Conservation (phyloP, 2,113 vertebrate species). For the Pungitius pungitius region DNA sequence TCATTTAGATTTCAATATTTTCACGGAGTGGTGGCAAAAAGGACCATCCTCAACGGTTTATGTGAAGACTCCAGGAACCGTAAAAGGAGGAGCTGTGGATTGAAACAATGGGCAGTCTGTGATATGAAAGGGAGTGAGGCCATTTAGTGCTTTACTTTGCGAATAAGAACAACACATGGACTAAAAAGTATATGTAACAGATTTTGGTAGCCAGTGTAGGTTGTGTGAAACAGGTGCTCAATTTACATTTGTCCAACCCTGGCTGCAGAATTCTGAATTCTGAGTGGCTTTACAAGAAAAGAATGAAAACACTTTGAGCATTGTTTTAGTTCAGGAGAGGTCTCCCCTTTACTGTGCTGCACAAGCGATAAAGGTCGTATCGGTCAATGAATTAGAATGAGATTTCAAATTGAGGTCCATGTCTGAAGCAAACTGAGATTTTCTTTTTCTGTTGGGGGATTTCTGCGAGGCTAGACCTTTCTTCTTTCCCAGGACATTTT, state of each 20-base stretch:
- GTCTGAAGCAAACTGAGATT: not conserved
- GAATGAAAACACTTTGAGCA: not conserved
- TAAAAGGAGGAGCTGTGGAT: not conserved
- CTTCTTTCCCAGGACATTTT: not conserved
- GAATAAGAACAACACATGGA: not conserved
- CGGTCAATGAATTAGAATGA: not conserved
- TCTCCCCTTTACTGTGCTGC: not conserved
- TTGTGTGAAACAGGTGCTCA: not conserved
- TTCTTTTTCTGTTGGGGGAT: not conserved
- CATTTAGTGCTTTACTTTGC: not conserved
- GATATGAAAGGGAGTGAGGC: not conserved
- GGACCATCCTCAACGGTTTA: not conserved
- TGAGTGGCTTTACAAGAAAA: not conserved
- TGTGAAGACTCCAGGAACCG: not conserved
- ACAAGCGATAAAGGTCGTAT: not conserved
- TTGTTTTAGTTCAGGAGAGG: not conserved
- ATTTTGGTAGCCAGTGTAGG: not conserved
- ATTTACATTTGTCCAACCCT: not conserved
- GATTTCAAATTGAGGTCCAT: not conserved
- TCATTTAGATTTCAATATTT: not conserved
- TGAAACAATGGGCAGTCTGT: not conserved
- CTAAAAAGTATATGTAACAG: not conserved
- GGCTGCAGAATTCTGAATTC: not conserved
- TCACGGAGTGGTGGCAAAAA: not conserved
- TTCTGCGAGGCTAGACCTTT: too few species aligned